Conservation (phyloP, 2,113 vertebrate genomes). For the Burhinus oedicnemus region DNA sequence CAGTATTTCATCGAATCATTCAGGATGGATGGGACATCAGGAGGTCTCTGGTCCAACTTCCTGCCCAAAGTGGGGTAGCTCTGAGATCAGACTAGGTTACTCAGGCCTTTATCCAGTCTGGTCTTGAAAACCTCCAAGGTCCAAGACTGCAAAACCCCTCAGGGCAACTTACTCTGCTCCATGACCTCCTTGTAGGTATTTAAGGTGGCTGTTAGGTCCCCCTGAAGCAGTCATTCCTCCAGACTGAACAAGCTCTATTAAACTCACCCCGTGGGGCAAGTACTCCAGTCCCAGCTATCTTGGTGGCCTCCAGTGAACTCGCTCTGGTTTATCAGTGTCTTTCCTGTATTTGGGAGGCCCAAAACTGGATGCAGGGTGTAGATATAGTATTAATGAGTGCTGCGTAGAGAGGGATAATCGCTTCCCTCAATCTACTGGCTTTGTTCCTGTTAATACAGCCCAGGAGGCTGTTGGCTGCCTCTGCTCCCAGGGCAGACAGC, state of each 20-base stretch:
- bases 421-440: background rate
- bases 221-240: background rate
- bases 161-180: background rate
- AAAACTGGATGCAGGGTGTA: background rate
- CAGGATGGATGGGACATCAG: background rate
- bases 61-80: background rate
- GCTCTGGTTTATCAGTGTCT: rapidly evolving
- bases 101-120: background rate
- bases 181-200: background rate
- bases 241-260: background rate
- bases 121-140: background rate
- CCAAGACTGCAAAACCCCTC: background rate
- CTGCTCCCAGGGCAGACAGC: background rate
- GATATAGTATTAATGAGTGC: background rate
- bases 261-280: background rate
- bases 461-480: background rate
- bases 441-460: background rate
- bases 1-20: rapidly evolving
- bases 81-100: background rate
- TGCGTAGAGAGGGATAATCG: background rate
- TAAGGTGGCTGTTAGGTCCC: background rate
- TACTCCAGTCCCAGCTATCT: background rate
- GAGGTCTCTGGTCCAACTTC: background rate
- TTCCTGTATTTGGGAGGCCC: background rate
- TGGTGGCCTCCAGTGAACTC: background rate